These are phyloP conservation scores for Chrysodeixis includens DNA, from an alignment of 2,888 invertebrate genomes.

Conservation along the genomic window DNA sequence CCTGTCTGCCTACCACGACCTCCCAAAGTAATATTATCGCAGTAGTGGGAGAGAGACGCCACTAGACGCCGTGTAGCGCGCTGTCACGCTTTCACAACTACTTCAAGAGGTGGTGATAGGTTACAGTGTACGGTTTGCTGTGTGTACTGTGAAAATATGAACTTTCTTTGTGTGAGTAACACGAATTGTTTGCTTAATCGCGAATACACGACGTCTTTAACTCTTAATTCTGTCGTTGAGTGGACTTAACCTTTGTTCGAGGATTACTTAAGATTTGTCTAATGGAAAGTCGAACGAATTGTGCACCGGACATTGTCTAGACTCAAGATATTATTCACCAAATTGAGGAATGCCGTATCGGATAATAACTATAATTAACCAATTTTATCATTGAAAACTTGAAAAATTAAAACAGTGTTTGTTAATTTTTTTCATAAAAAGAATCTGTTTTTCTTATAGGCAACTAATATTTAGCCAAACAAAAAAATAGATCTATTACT, in stretches of 20 bases:
- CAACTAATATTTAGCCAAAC: too few species aligned
- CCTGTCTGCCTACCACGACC: slow-evolving; percentile 55
- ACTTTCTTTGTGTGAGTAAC: slow-evolving; percentile 52
- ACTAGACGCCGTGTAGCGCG: too few species aligned
- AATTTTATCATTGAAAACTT: too few species aligned
- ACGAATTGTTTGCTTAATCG: slow-evolving; percentile 53
- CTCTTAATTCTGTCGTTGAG: slow-evolving; percentile 1
- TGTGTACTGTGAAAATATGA: slow-evolving; percentile 47
- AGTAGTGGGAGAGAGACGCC: too few species aligned
- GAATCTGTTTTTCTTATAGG: too few species aligned
- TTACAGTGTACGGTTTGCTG: background rate
- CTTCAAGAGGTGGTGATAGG: too few species aligned
- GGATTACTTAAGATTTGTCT: background rate
- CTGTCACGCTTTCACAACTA: too few species aligned
- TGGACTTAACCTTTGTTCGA: background rate
- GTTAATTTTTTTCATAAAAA: too few species aligned
- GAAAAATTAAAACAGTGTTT: too few species aligned
- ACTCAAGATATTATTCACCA: background rate
- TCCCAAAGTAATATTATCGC: too few species aligned
- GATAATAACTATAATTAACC: background rate
- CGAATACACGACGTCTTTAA: slow-evolving; percentile 35
- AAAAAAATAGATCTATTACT: too few species aligned
- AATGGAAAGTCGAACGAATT: background rate
- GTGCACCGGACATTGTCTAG: background rate
- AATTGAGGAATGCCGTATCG: background rate